Percentiles rank a stretch among this genome's conserved stretches.
Evolutionary conservation across 2,113 vertebrate species (phyloP).

Genomic region (Carettochelys insculpta): DNA sequence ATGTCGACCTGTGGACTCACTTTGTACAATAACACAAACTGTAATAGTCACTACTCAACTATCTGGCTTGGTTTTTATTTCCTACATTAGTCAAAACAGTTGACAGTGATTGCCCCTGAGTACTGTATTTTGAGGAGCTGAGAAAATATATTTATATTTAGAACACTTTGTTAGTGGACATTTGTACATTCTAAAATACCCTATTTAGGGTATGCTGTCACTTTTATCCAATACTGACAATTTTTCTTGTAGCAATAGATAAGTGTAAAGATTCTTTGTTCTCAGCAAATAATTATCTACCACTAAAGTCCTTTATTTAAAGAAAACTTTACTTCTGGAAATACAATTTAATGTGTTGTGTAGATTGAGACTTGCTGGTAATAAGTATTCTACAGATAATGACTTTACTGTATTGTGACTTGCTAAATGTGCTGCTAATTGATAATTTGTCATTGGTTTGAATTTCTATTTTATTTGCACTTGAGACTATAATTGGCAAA

Average conservation of each 20-base stretch:
- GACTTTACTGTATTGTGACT: not conserved
- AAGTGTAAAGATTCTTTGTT: not conserved
- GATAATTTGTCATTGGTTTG: not conserved
- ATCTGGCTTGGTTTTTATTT: constrained; percentile 1
- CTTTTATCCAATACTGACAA: not conserved
- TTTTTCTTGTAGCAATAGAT: not conserved
- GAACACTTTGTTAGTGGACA: not conserved
- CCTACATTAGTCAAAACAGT: not conserved
- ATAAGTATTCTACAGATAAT: not conserved
- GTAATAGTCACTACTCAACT: constrained; percentile 17
- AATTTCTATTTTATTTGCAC: not conserved
- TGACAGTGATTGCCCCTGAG: constrained; percentile 7
- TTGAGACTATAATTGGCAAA: not conserved
- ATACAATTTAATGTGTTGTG: not conserved
- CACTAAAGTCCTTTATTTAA: not conserved
- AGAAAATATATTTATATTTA: not conserved
- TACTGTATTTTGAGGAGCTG: not conserved
- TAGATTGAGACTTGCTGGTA: not conserved
- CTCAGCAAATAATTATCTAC: not conserved
- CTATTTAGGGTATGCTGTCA: not conserved
- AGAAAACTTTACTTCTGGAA: not conserved
- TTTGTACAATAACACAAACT: not conserved
- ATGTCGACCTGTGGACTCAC: not conserved
- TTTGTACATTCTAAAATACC: not conserved
- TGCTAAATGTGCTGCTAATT: not conserved